Percentiles rank a stretch among this genome's conserved stretches.
Evolutionary conservation across 2,113 vertebrate species (phyloP).

Genomic region (Cyanoliseus patagonus): DNA sequence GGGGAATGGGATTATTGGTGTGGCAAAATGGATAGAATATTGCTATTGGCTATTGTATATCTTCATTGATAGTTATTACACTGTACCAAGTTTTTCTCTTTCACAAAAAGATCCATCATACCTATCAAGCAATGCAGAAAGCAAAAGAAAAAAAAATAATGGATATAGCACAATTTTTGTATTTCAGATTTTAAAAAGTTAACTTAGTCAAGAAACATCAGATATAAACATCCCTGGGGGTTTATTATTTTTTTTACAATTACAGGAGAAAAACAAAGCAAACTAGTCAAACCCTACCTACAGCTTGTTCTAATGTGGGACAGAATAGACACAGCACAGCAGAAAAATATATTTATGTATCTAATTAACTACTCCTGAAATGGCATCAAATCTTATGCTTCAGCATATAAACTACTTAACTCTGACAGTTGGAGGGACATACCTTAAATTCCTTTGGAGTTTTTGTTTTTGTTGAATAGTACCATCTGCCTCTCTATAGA

Average conservation of each 20-base stretch:
- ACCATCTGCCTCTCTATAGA: background rate
- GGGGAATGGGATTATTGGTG: background rate
- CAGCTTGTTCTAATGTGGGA: background rate
- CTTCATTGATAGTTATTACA: background rate
- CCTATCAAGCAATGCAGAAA: background rate
- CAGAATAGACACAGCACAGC: background rate
- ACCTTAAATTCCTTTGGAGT: background rate
- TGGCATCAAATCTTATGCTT: background rate
- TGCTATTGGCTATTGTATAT: background rate
- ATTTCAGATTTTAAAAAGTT: background rate
- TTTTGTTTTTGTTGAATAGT: background rate
- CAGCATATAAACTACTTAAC: background rate
- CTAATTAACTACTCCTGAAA: background rate
- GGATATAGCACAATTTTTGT: background rate
- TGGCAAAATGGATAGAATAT: background rate
- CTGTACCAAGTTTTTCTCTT: background rate
- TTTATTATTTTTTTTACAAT: background rate
- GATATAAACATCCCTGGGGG: background rate
- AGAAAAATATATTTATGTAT: background rate
- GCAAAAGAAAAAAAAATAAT: background rate
- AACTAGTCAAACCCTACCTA: background rate
- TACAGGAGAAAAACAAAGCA: background rate
- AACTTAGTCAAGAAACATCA: background rate
- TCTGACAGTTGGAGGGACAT: background rate
- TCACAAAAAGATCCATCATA: background rate